These are phyloP conservation scores for Babylonia areolata DNA, from an alignment of 1,140 invertebrate species.

Conservation along the genomic window DNA sequence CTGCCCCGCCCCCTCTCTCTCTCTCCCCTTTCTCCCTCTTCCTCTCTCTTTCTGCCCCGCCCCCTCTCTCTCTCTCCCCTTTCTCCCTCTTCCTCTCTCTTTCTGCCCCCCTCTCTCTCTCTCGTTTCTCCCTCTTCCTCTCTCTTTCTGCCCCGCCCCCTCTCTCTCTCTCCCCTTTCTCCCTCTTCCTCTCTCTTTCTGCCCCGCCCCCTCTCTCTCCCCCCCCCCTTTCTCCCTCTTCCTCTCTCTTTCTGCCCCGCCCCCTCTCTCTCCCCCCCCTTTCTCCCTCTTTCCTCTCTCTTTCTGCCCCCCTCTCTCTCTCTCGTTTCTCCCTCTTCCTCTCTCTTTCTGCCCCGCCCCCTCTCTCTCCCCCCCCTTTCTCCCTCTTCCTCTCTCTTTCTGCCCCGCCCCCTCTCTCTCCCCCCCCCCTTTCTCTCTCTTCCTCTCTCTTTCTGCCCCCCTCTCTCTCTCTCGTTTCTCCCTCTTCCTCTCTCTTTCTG, in stretches of 20 bases:
- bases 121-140: too few relatives aligned
- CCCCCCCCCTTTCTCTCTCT: too few relatives aligned
- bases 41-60: neutral
- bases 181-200: conserved; percentile 30
- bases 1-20: neutral
- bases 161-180: neutral
- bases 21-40: neutral
- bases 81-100: neutral
- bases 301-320: neutral
- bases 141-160: neutral
- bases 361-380: neutral
- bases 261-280: conserved; percentile 26
- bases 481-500: too few relatives aligned
- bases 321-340: neutral
- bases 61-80: neutral
- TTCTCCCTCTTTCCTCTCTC: neutral
- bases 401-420: neutral
- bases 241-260: conserved; percentile 20
- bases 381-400: neutral
- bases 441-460: too few relatives aligned
- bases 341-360: neutral
- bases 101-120: neutral
- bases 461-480: too few relatives aligned
- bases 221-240: conserved; percentile 11
- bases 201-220: neutral